Conservation (phyloP, 2,888 invertebrate genomes). For the Tortricodes alternella region DNA sequence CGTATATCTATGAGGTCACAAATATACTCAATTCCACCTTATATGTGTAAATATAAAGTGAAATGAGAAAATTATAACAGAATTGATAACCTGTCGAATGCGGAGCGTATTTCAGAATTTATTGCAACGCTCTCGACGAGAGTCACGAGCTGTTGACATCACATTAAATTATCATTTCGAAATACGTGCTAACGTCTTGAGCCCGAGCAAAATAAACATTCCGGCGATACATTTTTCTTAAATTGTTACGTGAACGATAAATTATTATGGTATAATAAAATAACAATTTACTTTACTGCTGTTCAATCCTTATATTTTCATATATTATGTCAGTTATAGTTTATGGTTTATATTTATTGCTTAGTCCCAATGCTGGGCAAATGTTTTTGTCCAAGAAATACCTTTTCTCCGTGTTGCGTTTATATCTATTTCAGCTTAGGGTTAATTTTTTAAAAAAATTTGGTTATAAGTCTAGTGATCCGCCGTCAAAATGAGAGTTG, state of each 20-base stretch:
- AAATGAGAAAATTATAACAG: too few relatives aligned
- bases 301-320: too few relatives aligned
- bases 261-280: constrained; percentile 10
- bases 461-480: too few relatives aligned
- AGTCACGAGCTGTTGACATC: constrained; percentile 29
- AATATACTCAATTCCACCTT: neutral
- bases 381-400: too few relatives aligned
- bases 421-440: too few relatives aligned
- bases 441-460: too few relatives aligned
- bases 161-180: constrained; percentile 29
- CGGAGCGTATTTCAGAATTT: constrained; percentile 20
- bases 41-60: constrained; percentile 1
- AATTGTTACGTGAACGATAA: constrained; percentile 5
- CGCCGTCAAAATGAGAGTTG: too few relatives aligned
- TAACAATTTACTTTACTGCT: constrained; percentile 1
- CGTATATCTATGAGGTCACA: too few relatives aligned
- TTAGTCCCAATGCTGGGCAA: too few relatives aligned
- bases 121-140: constrained; percentile 22
- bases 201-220: constrained; percentile 21
- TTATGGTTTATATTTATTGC: too few relatives aligned
- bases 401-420: too few relatives aligned
- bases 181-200: constrained; percentile 21
- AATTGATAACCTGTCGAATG: constrained; percentile 26
- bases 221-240: constrained; percentile 18
- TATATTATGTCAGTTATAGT: too few relatives aligned